phyloP scores from a whole-genome alignment of 2,888 invertebrate genomes.

The Muschampia plurimacula region DNA sequence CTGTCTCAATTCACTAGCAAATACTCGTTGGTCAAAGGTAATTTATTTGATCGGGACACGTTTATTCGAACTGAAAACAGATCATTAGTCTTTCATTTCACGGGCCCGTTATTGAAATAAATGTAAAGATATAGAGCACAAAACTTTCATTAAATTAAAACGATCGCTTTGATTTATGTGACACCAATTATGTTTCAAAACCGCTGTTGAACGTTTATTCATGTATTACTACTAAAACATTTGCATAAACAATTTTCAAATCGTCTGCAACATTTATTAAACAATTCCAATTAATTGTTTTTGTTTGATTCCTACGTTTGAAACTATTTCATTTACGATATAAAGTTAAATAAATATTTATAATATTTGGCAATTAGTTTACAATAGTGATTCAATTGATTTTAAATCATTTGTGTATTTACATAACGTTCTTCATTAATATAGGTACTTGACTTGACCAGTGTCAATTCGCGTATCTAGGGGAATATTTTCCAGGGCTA shows the following conservation, averaged over 20 bases:
- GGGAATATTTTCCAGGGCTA: too few relatives aligned
- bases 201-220: conserved; percentile 57
- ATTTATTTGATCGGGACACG: conserved; percentile 29
- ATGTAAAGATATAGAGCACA: conserved; percentile 13
- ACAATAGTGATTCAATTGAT: neutral
- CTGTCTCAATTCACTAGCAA: conserved; percentile 30
- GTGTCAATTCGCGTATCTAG: neutral
- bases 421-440: too few relatives aligned
- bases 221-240: conserved; percentile 61
- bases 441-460: neutral
- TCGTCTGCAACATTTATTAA: conserved; percentile 66
- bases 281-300: conserved; percentile 50
- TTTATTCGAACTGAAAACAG: conserved; percentile 33
- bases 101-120: conserved; percentile 23
- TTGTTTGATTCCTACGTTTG: conserved; percentile 16
- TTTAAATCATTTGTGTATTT: neutral
- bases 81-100: conserved; percentile 33
- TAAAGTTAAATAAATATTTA: neutral
- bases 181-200: conserved; percentile 25
- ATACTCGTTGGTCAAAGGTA: conserved; percentile 30
- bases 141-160: conserved; percentile 23
- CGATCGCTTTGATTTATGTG: conserved; percentile 26
- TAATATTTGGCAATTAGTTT: neutral
- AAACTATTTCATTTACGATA: conserved; percentile 11
- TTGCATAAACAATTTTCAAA: conserved; percentile 76